Percentiles rank a stretch among this genome's conserved stretches.
Conservation (phyloP, 2,113 vertebrate species). For the Callipepla squamata region DNA sequence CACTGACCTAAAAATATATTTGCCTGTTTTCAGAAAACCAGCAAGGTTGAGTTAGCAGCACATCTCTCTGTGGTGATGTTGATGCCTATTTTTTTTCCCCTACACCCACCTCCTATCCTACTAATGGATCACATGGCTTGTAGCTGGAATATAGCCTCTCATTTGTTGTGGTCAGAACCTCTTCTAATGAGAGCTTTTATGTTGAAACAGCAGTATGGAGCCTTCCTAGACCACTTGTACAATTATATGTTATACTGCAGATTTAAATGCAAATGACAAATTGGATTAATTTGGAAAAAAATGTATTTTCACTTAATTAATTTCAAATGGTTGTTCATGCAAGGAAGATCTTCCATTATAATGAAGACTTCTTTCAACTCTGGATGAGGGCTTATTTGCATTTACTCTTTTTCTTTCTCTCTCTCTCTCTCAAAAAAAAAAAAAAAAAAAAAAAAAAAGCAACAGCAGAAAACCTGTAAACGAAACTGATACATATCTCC, state of each 20-base stretch:
- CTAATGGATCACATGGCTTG: neutral
- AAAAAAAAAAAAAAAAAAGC: too few species aligned
- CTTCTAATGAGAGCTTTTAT: conserved; percentile 1
- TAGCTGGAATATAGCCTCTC: neutral
- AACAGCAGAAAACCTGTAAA: neutral
- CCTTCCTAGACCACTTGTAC: neutral
- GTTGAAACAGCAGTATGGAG: neutral
- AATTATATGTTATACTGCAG: neutral
- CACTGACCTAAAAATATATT: conserved; percentile 51
- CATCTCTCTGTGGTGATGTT: neutral
- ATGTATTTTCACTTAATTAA: neutral
- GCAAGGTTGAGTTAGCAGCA: neutral
- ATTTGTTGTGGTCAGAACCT: neutral
- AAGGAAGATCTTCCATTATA: neutral
- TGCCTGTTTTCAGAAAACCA: conserved; percentile 1
- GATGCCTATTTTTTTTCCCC: neutral
- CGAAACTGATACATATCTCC: neutral
- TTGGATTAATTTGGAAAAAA: neutral
- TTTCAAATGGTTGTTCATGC: neutral
- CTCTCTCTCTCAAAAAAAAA: too few species aligned
- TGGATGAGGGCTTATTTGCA: neutral
- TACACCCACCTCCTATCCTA: neutral
- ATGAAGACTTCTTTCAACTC: neutral
- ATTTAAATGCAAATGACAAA: conserved; percentile 33
- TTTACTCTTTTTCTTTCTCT: neutral